A percentile compares a stretch with the other conserved stretches of the same genome.
Conservation (phyloP, 2,797 vertebrate species). For the Micromesistius poutassou region DNA sequence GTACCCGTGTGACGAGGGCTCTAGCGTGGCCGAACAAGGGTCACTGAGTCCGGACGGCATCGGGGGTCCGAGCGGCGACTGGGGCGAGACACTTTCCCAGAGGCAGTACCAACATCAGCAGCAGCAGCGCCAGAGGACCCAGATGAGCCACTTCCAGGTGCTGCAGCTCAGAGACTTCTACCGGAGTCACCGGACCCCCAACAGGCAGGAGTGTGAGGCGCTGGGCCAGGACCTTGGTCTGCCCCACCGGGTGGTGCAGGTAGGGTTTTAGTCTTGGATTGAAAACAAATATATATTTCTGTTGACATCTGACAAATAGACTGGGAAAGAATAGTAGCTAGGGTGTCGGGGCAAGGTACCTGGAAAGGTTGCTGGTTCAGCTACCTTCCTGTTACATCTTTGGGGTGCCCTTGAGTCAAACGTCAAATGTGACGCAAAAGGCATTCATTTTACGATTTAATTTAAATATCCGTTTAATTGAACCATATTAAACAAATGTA, state of each 20-base stretch:
- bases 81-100: slow-evolving; percentile 84
- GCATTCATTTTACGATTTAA: neutral
- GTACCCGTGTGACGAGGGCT: slow-evolving; percentile 68
- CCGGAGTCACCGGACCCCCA: slow-evolving; percentile 95
- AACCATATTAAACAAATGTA: neutral
- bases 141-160: slow-evolving; percentile 97
- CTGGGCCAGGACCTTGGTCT: slow-evolving; percentile 96
- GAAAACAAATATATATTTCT: neutral
- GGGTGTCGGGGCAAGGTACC: neutral
- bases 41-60: slow-evolving; percentile 88
- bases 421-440: neutral
- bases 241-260: slow-evolving; percentile 98
- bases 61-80: slow-evolving; percentile 82
- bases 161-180: slow-evolving; percentile 98
- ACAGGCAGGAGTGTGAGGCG: slow-evolving; percentile 95
- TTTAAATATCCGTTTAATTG: too few relatives aligned
- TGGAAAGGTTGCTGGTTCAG: neutral
- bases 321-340: neutral
- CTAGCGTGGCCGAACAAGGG: slow-evolving; percentile 88
- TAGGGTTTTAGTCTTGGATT: slow-evolving; percentile 78
- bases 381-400: neutral
- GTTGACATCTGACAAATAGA: neutral
- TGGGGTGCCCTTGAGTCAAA: too few relatives aligned
- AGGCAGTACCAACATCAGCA: slow-evolving; percentile 67
- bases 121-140: slow-evolving; percentile 91